Conservation (phyloP, 2,113 vertebrate species). For the Myotis davidii region DNA sequence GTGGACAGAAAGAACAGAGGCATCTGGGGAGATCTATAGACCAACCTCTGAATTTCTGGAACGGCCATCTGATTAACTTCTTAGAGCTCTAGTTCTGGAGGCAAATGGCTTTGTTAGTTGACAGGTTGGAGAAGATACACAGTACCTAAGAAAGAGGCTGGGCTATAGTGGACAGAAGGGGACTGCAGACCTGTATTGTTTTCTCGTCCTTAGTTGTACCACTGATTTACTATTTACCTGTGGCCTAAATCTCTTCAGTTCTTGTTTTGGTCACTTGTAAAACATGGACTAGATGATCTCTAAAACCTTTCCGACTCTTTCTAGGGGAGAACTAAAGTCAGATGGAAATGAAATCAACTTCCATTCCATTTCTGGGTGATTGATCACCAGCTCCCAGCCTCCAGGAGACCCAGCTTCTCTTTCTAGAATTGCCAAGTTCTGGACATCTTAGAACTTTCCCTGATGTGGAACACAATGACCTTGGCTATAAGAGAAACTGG, state of each 20-base stretch:
- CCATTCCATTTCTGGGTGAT: neutral
- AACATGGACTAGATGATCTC: neutral
- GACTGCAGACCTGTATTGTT: neutral
- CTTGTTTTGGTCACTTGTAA: constrained; percentile 11
- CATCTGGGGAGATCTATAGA: neutral
- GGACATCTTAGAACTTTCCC: neutral
- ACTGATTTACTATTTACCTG: neutral
- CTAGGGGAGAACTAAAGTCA: neutral
- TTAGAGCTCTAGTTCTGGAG: neutral
- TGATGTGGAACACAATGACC: neutral
- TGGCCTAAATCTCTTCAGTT: neutral
- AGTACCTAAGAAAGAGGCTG: neutral
- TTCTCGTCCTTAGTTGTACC: neutral
- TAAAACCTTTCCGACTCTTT: neutral
- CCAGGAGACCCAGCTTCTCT: neutral
- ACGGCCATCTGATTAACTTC: neutral
- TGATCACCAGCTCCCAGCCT: neutral
- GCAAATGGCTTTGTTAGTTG: neutral
- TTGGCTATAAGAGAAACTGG: neutral
- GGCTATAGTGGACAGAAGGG: neutral
- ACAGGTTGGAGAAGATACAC: neutral
- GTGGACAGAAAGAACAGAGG: neutral
- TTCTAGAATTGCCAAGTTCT: neutral
- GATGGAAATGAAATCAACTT: neutral
- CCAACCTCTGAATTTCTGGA: neutral